phyloP scores from a whole-genome alignment of 2,888 invertebrate species.

The Papilio demoleus region DNA sequence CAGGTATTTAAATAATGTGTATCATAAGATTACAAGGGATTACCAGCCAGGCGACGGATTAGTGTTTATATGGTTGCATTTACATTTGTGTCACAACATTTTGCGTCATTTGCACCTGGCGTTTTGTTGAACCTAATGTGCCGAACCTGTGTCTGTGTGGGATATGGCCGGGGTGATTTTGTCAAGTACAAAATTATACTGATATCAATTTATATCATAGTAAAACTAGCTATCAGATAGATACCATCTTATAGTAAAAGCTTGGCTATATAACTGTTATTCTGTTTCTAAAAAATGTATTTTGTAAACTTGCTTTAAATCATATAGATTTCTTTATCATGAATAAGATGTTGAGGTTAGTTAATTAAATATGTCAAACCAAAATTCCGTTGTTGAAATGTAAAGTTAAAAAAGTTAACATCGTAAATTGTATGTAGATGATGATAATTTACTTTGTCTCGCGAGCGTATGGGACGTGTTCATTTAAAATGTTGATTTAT shows the following conservation, averaged over 20 bases:
- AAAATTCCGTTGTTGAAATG: not conserved
- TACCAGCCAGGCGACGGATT: conserved; percentile 5
- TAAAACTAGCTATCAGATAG: no score
- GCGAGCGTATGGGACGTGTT: not conserved
- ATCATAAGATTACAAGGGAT: conserved; percentile 12
- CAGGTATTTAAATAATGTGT: conserved; percentile 5
- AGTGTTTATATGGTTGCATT: conserved; percentile 9
- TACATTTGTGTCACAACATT: conserved; percentile 17
- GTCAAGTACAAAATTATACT: not conserved
- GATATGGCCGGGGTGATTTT: no score
- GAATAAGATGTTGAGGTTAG: not conserved
- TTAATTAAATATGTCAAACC: not conserved
- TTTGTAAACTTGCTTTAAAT: not conserved
- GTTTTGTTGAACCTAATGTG: not conserved
- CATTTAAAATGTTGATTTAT: conserved; percentile 2
- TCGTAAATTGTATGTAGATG: not conserved
- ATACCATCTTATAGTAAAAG: no score
- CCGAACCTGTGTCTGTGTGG: no score
- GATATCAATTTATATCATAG: not conserved
- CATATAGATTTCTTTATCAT: not conserved
- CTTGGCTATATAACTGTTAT: no score
- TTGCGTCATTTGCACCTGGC: conserved; percentile 14
- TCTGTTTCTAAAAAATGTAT: not conserved
- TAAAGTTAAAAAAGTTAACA: conserved; percentile 9
- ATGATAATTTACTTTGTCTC: not conserved